Evolutionary conservation across 2,888 invertebrate species (phyloP).

Genomic region (Eupithecia abbreviata): DNA sequence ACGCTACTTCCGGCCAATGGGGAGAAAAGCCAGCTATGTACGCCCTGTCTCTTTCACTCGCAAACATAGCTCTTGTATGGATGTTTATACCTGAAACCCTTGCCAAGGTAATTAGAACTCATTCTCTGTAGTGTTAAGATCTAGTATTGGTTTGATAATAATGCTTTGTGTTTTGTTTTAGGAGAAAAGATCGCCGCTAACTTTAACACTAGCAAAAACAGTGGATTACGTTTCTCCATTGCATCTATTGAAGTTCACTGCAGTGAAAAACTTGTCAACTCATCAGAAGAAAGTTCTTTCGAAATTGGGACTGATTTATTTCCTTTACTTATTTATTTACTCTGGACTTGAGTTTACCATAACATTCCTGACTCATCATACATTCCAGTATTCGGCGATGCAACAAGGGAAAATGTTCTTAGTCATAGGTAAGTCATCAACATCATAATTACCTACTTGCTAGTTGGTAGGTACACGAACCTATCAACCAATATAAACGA

Average conservation of each 20-base stretch:
- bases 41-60: slow-evolving; percentile 88
- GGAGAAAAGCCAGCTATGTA: slow-evolving; percentile 92
- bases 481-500: background rate
- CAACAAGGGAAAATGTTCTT: slow-evolving; percentile 99
- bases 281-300: slow-evolving; percentile 87
- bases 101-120: slow-evolving; percentile 80
- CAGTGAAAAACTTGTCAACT: slow-evolving; percentile 86
- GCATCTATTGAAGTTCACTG: slow-evolving; percentile 84
- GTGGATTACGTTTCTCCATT: slow-evolving; percentile 77
- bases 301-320: slow-evolving; percentile 90
- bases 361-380: slow-evolving; percentile 97
- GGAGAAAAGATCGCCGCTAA: slow-evolving; percentile 88
- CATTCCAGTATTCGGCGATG: slow-evolving; percentile 95
- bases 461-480: too few relatives aligned
- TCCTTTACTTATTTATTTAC: slow-evolving; percentile 96
- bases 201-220: slow-evolving; percentile 86
- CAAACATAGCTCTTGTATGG: slow-evolving; percentile 90
- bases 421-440: slow-evolving; percentile 87
- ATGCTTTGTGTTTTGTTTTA: slow-evolving; percentile 62
- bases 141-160: background rate
- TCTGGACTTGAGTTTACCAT: slow-evolving; percentile 98
- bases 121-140: background rate
- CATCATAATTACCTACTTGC: background rate
- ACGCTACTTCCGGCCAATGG: slow-evolving; percentile 85
- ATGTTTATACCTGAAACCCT: slow-evolving; percentile 93